Evolutionary conservation across 1,140 invertebrate genomes (phyloP).

Genomic region (Apis florea): DNA sequence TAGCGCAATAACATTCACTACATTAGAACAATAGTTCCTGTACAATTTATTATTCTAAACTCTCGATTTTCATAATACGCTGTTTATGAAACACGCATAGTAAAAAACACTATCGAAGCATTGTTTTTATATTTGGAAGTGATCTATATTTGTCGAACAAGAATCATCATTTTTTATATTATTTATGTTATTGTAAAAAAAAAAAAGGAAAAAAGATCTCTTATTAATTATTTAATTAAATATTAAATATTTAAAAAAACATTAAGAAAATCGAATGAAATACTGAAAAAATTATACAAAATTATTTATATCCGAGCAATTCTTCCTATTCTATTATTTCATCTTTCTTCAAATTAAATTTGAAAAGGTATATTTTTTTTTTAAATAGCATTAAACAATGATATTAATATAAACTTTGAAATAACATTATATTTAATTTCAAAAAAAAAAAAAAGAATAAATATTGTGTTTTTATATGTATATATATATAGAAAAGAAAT

Average conservation of each 20-base stretch:
- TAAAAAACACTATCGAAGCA: conserved; percentile 32
- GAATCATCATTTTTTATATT: conserved; percentile 9
- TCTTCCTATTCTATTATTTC: not conserved
- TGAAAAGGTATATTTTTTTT: not conserved
- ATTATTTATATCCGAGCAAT: not conserved
- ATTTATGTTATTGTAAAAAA: conserved; percentile 11
- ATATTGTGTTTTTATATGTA: not conserved
- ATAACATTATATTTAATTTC: not conserved
- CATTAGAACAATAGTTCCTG: not conserved
- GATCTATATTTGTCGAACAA: conserved; percentile 19
- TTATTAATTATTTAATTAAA: not conserved
- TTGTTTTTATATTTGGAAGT: conserved; percentile 29
- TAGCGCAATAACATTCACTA: conserved; percentile 44
- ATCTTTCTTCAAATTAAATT: not conserved
- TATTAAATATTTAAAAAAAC: not conserved
- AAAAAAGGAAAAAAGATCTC: not conserved
- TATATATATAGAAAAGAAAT: not conserved
- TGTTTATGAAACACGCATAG: not conserved
- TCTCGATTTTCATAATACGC: not conserved
- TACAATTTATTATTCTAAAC: not conserved
- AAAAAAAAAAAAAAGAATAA: not conserved
- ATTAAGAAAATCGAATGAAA: not conserved
- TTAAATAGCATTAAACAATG: not conserved
- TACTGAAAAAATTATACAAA: not conserved
- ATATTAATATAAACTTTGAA: not conserved